A percentile compares a stretch with the other conserved stretches of the same genome.
Evolutionary conservation across 2,113 vertebrate species (phyloP).

Genomic region (Anguilla rostrata): DNA sequence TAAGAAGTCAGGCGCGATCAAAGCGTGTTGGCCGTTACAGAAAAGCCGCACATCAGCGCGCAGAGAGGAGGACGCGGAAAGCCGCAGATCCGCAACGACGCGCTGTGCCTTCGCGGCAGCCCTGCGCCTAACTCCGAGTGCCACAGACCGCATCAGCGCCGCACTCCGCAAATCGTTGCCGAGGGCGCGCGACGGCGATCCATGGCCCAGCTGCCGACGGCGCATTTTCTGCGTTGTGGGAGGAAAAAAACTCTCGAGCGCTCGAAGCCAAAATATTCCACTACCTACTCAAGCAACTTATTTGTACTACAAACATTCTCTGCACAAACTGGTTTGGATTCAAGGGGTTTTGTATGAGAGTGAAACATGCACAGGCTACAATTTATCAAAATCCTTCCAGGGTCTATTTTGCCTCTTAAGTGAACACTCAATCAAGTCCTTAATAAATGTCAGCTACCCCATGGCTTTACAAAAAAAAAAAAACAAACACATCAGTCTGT

Average conservation of each 20-base stretch:
- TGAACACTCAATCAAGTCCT: background rate
- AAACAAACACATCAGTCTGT: background rate
- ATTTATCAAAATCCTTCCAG: background rate
- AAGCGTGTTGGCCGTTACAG: background rate
- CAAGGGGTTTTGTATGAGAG: background rate
- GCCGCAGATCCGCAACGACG: background rate
- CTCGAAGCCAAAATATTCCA: background rate
- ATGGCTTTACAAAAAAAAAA: background rate
- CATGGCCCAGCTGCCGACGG: background rate
- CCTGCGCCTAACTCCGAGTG: too few species aligned
- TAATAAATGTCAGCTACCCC: too few species aligned
- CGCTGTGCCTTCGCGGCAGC: background rate
- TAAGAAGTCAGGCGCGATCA: background rate
- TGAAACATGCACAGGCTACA: background rate
- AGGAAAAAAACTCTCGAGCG: background rate
- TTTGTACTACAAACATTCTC: constrained; percentile 2
- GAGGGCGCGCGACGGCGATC: background rate
- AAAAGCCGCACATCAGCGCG: background rate
- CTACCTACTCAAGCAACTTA: background rate
- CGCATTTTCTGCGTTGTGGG: background rate
- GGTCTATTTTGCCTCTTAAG: background rate
- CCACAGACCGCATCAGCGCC: background rate
- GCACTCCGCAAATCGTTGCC: background rate
- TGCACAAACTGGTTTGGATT: background rate
- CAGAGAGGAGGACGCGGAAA: background rate